These are phyloP conservation scores for Odocoileus hemionus DNA, from an alignment of 2,113 vertebrate genomes.

Conservation along the genomic window DNA sequence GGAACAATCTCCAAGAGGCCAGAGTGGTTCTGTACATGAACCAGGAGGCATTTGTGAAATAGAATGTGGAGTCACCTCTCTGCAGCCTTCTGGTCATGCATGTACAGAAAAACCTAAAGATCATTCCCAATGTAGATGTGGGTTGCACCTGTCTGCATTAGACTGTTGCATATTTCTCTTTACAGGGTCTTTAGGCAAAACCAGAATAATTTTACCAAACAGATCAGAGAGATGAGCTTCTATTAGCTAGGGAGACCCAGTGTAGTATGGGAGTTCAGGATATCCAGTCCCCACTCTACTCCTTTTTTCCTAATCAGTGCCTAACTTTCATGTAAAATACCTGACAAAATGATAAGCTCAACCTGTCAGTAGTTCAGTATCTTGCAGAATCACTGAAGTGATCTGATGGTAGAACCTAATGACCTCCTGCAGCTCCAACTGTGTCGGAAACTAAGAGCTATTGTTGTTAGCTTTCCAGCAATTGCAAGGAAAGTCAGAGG, in stretches of 20 bases:
- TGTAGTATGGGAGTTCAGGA: neutral
- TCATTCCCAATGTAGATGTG: neutral
- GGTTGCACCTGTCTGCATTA: neutral
- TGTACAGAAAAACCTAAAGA: neutral
- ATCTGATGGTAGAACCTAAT: neutral
- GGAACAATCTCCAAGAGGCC: neutral
- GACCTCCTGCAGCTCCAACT: neutral
- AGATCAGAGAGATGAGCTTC: neutral
- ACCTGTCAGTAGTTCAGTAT: neutral
- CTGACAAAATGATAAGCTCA: neutral
- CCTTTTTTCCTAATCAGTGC: neutral
- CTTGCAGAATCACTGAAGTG: neutral
- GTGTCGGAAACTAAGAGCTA: neutral
- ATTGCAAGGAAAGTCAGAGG: neutral
- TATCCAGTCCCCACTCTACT: neutral
- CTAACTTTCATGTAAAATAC: neutral
- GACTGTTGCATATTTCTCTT: neutral
- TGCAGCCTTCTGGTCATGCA: neutral
- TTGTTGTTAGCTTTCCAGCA: neutral
- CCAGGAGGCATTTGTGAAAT: neutral
- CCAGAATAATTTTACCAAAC: neutral
- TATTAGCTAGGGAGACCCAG: neutral
- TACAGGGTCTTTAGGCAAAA: neutral
- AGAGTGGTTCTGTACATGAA: neutral
- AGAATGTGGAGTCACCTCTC: neutral